phyloP scores from a whole-genome alignment of 1,140 invertebrate genomes.

The Tachypleus tridentatus region DNA sequence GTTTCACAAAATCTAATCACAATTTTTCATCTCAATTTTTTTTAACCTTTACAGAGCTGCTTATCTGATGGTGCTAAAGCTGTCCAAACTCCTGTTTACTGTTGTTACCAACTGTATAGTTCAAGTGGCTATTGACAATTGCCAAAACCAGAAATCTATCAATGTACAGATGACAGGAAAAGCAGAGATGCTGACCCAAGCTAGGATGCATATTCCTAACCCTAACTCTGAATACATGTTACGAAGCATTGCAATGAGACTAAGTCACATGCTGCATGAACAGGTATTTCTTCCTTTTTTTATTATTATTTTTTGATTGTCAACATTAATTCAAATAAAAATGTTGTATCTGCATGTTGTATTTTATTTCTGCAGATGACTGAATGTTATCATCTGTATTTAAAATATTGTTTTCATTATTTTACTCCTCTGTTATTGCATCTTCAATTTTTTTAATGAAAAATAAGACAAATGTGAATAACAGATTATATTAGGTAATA shows the following conservation, averaged over 20 bases:
- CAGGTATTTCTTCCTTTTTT: slow-evolving; percentile 29
- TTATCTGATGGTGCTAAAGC: slow-evolving; percentile 72
- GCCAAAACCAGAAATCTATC: background rate
- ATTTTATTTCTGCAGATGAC: no score
- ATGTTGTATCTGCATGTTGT: no score
- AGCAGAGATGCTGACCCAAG: slow-evolving; percentile 55
- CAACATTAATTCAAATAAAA: no score
- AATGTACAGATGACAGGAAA: slow-evolving; percentile 20
- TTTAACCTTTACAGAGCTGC: slow-evolving; percentile 46
- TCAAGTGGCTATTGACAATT: slow-evolving; percentile 31
- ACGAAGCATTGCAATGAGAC: slow-evolving; percentile 55
- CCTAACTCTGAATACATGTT: slow-evolving; percentile 53
- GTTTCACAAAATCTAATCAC: no score
- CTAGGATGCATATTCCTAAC: slow-evolving; percentile 54
- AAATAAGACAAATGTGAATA: no score
- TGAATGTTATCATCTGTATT: no score
- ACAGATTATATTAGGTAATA: no score
- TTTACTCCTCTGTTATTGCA: no score
- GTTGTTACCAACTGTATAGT: slow-evolving; percentile 52
- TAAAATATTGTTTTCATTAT: no score
- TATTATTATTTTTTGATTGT: no score
- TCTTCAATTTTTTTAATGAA: no score
- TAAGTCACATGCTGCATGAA: slow-evolving; percentile 57
- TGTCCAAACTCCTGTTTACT: slow-evolving; percentile 70
- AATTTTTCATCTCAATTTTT: no score